Conservation (phyloP, 2,113 vertebrate genomes). For the Cariama cristata region DNA sequence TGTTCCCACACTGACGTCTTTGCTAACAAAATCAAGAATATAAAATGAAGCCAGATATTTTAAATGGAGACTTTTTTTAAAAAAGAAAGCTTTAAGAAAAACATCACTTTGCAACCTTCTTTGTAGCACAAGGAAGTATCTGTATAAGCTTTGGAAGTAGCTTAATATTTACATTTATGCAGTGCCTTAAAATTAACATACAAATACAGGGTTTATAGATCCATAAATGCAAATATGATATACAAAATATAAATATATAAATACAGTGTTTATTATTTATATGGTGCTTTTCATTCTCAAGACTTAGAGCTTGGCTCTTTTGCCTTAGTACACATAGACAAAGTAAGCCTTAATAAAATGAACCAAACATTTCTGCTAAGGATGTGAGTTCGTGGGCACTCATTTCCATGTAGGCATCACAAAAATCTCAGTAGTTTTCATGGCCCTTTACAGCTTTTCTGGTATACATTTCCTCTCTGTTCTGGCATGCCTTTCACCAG, state of each 20-base stretch:
- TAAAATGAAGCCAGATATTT: neutral
- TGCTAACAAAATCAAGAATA: neutral
- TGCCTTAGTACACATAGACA: neutral
- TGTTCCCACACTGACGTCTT: neutral
- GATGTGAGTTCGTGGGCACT: neutral
- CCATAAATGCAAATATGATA: neutral
- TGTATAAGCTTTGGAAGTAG: neutral
- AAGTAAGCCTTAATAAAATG: neutral
- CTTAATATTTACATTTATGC: neutral
- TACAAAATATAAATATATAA: neutral
- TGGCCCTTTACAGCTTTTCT: neutral
- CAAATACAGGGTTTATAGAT: neutral
- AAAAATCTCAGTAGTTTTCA: neutral
- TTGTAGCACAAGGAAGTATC: neutral
- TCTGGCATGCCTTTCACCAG: neutral
- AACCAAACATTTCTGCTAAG: neutral
- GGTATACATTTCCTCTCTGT: neutral
- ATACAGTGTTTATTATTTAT: neutral
- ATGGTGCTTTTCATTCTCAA: neutral
- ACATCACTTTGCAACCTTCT: neutral
- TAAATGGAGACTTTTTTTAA: neutral
- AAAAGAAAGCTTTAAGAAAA: neutral
- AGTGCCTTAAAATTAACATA: neutral
- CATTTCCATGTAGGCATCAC: neutral
- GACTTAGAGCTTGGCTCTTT: neutral